Evolutionary conservation across 1,140 invertebrate genomes (phyloP).

Genomic region (Theocolax elegans): DNA sequence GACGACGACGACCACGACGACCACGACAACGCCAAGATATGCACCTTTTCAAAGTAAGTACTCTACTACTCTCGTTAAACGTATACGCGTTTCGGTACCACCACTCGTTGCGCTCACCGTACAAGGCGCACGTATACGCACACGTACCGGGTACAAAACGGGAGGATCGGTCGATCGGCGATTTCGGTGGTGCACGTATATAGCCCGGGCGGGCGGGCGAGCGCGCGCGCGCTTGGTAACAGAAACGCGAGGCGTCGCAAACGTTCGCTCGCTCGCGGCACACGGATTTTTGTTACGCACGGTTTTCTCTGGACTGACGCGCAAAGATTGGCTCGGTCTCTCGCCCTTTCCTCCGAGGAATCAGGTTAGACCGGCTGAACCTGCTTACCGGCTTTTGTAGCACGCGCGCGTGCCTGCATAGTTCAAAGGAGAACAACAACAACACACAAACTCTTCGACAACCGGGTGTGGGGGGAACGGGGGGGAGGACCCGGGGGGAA

Average conservation of each 20-base stretch:
- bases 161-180: background rate
- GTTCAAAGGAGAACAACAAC: conserved; percentile 40
- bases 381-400: conserved; percentile 62
- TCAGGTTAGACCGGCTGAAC: conserved; percentile 70
- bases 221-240: no score
- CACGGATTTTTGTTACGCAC: background rate
- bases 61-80: no score
- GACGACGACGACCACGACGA: no score
- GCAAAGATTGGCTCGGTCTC: background rate
- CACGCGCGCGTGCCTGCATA: conserved; percentile 24
- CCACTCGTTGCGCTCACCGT: no score
- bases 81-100: no score
- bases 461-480: no score
- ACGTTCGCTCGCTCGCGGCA: no score
- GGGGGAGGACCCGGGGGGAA: no score
- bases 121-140: background rate
- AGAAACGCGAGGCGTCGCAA: no score
- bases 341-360: conserved; percentile 51
- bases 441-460: background rate
- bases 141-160: background rate
- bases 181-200: background rate
- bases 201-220: no score
- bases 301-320: background rate
- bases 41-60: conserved; percentile 30
- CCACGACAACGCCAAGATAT: no score